These are phyloP conservation scores for Ormyrus rosae DNA, from an alignment of 2,888 invertebrate genomes.

Conservation along the genomic window DNA sequence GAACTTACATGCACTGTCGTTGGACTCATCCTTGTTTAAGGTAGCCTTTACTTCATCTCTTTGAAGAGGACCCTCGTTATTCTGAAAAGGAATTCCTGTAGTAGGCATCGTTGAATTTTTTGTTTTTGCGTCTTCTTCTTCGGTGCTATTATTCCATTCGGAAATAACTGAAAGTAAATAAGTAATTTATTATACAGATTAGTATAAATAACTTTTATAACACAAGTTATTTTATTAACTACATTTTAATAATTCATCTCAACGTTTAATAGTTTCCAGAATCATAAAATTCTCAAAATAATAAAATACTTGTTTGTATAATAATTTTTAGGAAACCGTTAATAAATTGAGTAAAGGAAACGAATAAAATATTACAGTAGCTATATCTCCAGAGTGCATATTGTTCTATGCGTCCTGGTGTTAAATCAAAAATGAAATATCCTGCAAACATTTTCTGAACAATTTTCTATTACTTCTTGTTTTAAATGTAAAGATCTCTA, in stretches of 20 bases:
- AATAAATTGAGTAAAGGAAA: too few species aligned
- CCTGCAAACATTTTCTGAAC: too few species aligned
- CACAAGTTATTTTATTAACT: neutral
- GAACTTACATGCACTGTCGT: constrained; percentile 73
- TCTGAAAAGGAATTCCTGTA: constrained; percentile 76
- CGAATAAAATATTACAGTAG: too few species aligned
- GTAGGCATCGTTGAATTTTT: constrained; percentile 62
- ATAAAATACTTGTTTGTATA: too few species aligned
- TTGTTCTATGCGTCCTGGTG: too few species aligned
- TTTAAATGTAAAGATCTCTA: too few species aligned
- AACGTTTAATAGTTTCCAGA: too few species aligned
- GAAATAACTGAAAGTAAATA: constrained; percentile 67
- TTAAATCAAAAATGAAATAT: too few species aligned
- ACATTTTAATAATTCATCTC: neutral
- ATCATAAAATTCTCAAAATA: too few species aligned
- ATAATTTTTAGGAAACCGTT: too few species aligned
- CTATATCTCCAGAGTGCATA: too few species aligned
- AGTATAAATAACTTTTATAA: neutral
- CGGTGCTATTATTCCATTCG: constrained; percentile 81
- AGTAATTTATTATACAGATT: neutral
- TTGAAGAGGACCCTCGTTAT: constrained; percentile 82
- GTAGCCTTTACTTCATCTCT: constrained; percentile 83
- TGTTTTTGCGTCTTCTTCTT: constrained; percentile 79
- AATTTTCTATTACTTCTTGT: too few species aligned
- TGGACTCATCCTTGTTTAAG: constrained; percentile 78